Percentiles rank a stretch among this genome's conserved stretches.
Evolutionary conservation across 92 coral and sea anemone genomes (phyloP).

Genomic region (Zoanthus sansibaricus): DNA sequence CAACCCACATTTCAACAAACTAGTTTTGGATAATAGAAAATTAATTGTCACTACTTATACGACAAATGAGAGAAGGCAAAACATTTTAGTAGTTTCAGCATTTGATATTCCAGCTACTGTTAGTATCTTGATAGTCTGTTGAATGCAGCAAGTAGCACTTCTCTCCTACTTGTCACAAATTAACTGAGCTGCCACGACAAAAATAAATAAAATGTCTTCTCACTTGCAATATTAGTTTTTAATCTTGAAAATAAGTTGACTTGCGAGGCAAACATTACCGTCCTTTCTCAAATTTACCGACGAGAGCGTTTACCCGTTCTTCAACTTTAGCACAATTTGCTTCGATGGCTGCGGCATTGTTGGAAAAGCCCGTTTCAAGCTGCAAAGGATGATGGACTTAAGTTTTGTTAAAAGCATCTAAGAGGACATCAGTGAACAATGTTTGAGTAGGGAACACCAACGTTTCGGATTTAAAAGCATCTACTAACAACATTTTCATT

Average conservation of each 20-base stretch:
- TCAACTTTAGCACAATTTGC: slow-evolving; percentile 92
- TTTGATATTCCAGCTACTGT: too few relatives aligned
- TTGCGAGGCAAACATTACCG: slow-evolving; percentile 63
- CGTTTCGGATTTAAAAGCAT: too few relatives aligned
- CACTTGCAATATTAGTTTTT: slow-evolving; percentile 1
- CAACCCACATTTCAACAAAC: too few relatives aligned
- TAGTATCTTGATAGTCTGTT: too few relatives aligned
- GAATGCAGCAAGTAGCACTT: background rate
- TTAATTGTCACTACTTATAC: too few relatives aligned
- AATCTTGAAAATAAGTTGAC: background rate
- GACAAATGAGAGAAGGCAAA: too few relatives aligned
- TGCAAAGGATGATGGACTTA: slow-evolving; percentile 4
- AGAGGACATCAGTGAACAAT: too few relatives aligned
- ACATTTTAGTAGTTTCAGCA: too few relatives aligned
- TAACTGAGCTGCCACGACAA: background rate
- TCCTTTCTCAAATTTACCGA: slow-evolving; percentile 77
- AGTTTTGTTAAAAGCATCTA: too few relatives aligned
- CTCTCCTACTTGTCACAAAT: background rate
- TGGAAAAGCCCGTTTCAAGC: slow-evolving; percentile 85
- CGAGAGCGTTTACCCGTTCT: slow-evolving; percentile 79
- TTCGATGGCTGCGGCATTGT: slow-evolving; percentile 89
- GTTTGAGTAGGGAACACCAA: too few relatives aligned
- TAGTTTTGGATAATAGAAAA: too few relatives aligned
- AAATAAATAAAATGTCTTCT: slow-evolving; percentile 30
- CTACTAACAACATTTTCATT: too few relatives aligned